Base-by-base conservation (phyloP, 2,113 vertebrate genomes). In the Lepisosteus osseus region DNA sequence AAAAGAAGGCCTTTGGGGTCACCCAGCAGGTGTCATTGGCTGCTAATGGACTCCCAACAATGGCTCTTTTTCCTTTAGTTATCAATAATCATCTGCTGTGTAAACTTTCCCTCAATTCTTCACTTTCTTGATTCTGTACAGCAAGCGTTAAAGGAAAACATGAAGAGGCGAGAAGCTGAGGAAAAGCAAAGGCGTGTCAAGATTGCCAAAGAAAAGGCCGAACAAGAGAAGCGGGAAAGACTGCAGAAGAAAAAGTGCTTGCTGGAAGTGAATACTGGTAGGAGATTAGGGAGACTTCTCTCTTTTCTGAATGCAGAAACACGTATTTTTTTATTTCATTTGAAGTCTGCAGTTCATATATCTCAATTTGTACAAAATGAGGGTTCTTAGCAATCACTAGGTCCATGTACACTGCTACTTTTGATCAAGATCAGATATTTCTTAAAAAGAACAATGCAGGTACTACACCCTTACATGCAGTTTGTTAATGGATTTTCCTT, bases 121-220 rank as follows among this genome's bases (percentile, higher is more conserved):
- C 63, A 56, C 61, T 57, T 55, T 71, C 54, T 64, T 79, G 68
- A 57, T 80, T 82, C 83, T 68, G 71, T 68, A 75, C 82, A 99
- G 96, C 95, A 96, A 96, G 96, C 94, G 65, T 76, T 94, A 73
- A 97, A 96, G 84, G 96, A 99, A 77, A 99, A 98, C 78, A 71
- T 83, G 45, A 93, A 80, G 89, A 92, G 78, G 81, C 89, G 90
- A 71, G 97, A 99, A 89, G 85, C 86, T 2, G 95, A 95, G 78
- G 97, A 98, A 89, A 99, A 96, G 81, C 93, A 95, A 82, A 94
- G 88, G 73, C 92, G 93, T 84, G 95, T 93, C 13, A 92, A 83
- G 80, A 88, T 93, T 65, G 96, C 95, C 13, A 96, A 95, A 86
- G 96, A 99, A 87, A 95, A 95, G 79, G 94, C 95, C 61, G 96